These are phyloP conservation scores for Luperina testacea DNA, from an alignment of 2,888 invertebrate species.

Conservation along the genomic window DNA sequence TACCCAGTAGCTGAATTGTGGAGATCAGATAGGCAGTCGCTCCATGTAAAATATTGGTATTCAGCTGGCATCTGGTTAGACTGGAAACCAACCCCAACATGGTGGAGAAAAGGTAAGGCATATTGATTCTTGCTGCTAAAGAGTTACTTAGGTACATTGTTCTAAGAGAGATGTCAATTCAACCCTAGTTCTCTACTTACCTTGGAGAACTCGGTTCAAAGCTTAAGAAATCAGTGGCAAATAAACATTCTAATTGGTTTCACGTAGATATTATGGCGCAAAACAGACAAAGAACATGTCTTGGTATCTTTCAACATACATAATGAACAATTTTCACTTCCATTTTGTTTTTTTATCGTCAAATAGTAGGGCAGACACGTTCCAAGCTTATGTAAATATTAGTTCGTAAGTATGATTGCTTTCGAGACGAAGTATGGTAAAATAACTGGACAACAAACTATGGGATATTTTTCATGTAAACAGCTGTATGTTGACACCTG, in stretches of 20 bases:
- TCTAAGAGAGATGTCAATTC: neutral
- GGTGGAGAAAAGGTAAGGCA: neutral
- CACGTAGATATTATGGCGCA: slow-evolving; percentile 54
- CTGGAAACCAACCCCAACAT: neutral
- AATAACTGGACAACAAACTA: neutral
- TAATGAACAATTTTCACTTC: slow-evolving; percentile 56
- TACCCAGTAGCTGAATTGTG: too few species aligned
- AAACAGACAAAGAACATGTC: slow-evolving; percentile 55
- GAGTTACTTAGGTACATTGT: neutral
- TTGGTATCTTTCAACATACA: slow-evolving; percentile 52
- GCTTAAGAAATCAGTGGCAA: slow-evolving; percentile 25
- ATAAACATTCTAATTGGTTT: slow-evolving; percentile 39
- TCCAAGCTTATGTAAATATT: slow-evolving; percentile 23
- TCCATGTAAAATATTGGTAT: neutral
- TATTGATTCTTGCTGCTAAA: neutral
- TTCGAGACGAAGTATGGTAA: neutral
- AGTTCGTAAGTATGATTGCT: neutral
- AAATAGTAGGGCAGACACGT: slow-evolving; percentile 49
- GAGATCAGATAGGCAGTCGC: too few species aligned
- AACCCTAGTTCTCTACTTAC: neutral
- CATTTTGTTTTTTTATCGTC: slow-evolving; percentile 33
- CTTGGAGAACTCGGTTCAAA: slow-evolving; percentile 15
- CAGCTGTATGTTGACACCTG: neutral
- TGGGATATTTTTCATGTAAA: neutral
- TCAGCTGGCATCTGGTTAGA: neutral